Evolutionary conservation across 2,888 invertebrate genomes (phyloP).

Genomic region (Tetranychus piercei): DNA sequence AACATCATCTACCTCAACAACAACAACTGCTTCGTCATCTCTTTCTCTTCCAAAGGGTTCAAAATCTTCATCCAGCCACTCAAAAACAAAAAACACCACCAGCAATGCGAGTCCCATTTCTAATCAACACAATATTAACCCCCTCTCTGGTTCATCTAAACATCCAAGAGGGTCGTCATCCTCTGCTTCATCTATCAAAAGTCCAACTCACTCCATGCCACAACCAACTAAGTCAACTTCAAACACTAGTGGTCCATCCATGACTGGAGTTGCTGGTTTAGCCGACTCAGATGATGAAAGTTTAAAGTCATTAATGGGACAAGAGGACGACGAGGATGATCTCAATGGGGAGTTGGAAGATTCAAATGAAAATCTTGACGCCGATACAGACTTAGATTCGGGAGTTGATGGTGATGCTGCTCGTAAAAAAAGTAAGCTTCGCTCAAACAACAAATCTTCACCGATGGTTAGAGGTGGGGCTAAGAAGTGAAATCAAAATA

Average conservation of each 20-base stretch:
- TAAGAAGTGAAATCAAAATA: too few species aligned
- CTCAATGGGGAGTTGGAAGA: conserved; percentile 26
- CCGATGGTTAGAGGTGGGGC: too few species aligned
- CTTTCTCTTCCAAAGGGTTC: not conserved
- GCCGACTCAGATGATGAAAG: conserved; percentile 33
- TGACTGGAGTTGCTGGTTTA: conserved; percentile 7
- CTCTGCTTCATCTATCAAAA: not conserved
- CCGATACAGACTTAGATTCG: conserved; percentile 8
- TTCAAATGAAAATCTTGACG: not conserved
- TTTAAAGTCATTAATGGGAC: conserved; percentile 32
- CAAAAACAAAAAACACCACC: not conserved
- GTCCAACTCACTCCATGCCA: not conserved
- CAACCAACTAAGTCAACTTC: not conserved
- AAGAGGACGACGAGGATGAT: conserved; percentile 31
- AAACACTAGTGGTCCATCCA: not conserved
- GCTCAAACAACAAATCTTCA: too few species aligned
- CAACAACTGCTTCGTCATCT: conserved; percentile 1
- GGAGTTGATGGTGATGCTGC: not conserved
- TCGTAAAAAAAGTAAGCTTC: not conserved
- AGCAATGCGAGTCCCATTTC: not conserved
- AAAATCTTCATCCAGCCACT: not conserved
- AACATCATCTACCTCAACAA: conserved; percentile 14
- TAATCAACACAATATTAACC: not conserved
- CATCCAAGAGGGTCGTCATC: not conserved
- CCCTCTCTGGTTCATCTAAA: not conserved